phyloP scores from a whole-genome alignment of 1,140 invertebrate species.

The Araneus ventricosus region DNA sequence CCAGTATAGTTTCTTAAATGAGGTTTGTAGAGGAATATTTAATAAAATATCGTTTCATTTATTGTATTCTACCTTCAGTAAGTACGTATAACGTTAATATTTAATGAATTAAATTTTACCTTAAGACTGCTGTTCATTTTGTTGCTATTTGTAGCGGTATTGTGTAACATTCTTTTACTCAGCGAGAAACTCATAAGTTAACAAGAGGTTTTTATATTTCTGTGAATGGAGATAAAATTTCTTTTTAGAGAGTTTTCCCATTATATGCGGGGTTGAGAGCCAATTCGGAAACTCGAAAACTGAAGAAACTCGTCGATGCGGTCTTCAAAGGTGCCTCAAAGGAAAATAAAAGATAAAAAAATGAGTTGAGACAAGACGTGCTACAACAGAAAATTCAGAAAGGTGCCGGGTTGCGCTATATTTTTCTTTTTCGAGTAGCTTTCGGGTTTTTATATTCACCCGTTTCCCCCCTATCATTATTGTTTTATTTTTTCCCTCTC shows the following conservation, averaged over 20 bases:
- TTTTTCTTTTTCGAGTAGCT: neutral
- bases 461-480: neutral
- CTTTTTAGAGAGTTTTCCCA: neutral
- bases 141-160: too few species aligned
- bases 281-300: neutral
- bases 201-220: too few species aligned
- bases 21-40: too few species aligned
- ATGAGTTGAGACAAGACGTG: neutral
- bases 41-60: too few species aligned
- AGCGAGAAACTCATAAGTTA: too few species aligned
- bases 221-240: too few species aligned
- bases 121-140: too few species aligned
- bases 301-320: neutral
- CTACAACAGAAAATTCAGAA: neutral
- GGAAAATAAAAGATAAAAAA: neutral
- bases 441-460: neutral
- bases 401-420: neutral
- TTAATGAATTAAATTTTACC: too few species aligned
- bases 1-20: too few species aligned
- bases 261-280: neutral
- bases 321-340: neutral
- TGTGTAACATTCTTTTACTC: too few species aligned
- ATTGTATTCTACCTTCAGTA: too few species aligned
- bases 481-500: neutral
- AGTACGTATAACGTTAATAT: too few species aligned